Evolutionary conservation across 2,797 vertebrate genomes (phyloP).

Genomic region (Sylvilagus floridanus): DNA sequence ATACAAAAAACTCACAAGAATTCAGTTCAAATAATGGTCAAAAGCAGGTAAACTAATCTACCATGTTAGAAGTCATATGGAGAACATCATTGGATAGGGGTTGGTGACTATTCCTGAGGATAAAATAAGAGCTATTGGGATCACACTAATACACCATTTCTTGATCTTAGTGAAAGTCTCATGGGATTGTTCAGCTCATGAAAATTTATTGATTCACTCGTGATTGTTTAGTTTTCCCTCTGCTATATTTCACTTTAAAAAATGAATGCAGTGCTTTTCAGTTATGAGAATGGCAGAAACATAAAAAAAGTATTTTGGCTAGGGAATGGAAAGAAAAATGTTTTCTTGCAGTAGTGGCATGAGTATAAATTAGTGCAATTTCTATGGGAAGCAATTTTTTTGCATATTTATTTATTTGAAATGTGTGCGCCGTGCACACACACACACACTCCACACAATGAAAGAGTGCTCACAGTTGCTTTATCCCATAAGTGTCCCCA

Average conservation of each 20-base stretch:
- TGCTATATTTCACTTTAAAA: not conserved
- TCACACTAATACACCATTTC: not conserved
- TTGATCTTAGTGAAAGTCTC: not conserved
- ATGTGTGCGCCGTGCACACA: too few relatives aligned
- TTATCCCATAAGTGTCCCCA: too few relatives aligned
- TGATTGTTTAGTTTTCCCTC: not conserved
- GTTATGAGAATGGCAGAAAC: not conserved
- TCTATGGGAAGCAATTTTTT: not conserved
- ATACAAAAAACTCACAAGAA: not conserved
- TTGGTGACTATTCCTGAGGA: not conserved
- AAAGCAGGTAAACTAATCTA: not conserved
- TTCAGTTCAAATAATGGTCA: not conserved
- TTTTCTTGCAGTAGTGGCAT: not conserved
- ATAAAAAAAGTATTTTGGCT: not conserved
- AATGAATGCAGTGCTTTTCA: constrained; percentile 3
- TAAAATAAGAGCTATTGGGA: not conserved
- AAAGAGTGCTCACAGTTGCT: too few relatives aligned
- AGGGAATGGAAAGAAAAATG: not conserved
- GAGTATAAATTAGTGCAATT: constrained; percentile 9
- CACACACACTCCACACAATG: too few relatives aligned
- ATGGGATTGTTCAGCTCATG: not conserved
- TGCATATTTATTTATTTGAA: not conserved
- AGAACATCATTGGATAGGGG: not conserved
- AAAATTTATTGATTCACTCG: not conserved
- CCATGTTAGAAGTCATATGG: not conserved